Evolutionary conservation across 2,113 vertebrate genomes (phyloP).

Genomic region (Trachemys scripta): DNA sequence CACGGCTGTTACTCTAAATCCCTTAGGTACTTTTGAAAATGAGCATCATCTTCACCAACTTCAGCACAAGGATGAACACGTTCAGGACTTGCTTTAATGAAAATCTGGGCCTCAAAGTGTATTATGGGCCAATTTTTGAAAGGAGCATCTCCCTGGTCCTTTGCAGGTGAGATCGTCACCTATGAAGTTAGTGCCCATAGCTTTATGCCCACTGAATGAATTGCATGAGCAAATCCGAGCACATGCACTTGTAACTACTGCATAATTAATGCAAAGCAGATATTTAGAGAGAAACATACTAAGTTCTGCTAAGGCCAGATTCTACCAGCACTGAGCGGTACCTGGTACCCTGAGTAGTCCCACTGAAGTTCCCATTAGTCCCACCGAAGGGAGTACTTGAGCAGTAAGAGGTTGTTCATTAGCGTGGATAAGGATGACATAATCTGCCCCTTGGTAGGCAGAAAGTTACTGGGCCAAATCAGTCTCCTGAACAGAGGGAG

Average conservation of each 20-base stretch:
- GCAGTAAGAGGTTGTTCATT: background rate
- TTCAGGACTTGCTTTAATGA: background rate
- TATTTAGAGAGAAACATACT: background rate
- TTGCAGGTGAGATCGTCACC: background rate
- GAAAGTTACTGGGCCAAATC: background rate
- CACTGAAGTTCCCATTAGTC: background rate
- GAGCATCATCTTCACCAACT: background rate
- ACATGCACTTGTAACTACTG: background rate
- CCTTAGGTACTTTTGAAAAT: background rate
- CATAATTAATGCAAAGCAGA: background rate
- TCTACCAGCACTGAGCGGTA: background rate
- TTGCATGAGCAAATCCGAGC: background rate
- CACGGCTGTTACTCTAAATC: too few relatives aligned
- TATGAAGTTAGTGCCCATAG: background rate
- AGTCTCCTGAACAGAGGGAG: background rate
- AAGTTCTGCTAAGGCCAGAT: background rate
- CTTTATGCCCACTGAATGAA: accelerated
- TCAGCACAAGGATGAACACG: background rate
- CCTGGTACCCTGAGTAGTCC: conserved; percentile 22
- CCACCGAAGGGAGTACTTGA: background rate
- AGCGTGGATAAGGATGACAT: background rate
- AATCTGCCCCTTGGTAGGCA: background rate
- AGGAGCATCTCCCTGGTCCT: too few relatives aligned
- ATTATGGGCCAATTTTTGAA: background rate
- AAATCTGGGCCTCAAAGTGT: background rate